Percentiles rank a stretch among this genome's conserved stretches.
Conservation (phyloP, 1,140 invertebrate species). For the Meloidogyne exigua region DNA sequence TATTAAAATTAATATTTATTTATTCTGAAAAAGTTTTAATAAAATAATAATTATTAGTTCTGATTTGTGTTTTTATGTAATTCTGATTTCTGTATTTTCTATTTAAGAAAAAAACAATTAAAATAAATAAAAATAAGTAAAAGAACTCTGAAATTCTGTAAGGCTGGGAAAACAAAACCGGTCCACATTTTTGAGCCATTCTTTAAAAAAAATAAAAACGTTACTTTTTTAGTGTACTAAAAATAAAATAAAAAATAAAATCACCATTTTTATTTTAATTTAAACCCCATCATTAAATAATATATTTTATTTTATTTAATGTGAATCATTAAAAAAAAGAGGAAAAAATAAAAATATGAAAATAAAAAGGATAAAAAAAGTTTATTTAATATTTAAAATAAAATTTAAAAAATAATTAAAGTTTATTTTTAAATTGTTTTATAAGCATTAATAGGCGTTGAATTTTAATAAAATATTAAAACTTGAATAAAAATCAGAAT, state of each 20-base stretch:
- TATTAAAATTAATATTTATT: no score
- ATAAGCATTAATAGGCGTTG: no score
- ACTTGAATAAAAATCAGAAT: no score
- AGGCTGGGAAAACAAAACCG: neutral
- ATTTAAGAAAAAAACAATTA: neutral
- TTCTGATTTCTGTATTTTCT: no score
- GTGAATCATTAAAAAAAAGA: neutral
- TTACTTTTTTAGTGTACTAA: neutral
- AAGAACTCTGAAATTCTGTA: neutral
- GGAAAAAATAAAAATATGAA: neutral
- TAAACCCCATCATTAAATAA: neutral
- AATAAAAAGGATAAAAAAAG: neutral
- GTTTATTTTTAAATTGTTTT: no score
- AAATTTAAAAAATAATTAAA: no score
- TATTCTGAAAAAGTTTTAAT: no score
- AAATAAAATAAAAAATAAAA: neutral
- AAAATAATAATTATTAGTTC: no score
- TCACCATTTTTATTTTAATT: constrained; percentile 1
- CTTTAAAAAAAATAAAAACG: neutral
- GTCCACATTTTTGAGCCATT: neutral
- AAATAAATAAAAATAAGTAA: neutral
- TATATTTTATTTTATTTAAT: neutral
- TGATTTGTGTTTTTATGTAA: no score
- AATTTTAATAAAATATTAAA: no score
- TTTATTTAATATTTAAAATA: neutral